Base-by-base conservation (phyloP, 2,113 vertebrate genomes). In the Hypanus sabinus region DNA sequence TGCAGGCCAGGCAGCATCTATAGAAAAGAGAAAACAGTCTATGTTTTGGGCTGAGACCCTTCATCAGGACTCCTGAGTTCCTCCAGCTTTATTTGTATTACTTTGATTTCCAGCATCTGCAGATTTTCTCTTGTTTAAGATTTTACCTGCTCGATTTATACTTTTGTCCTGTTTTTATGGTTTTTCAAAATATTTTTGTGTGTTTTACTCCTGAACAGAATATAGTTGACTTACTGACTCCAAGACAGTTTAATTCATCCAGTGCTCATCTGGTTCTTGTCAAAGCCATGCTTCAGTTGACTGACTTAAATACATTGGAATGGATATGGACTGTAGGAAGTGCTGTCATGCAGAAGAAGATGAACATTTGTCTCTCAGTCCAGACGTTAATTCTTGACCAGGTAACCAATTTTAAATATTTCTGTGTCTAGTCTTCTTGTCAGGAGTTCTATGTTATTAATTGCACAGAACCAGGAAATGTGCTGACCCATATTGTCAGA, bases 231-330 rank as follows among this genome's bases (percentile, higher is more conserved):
- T 96, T 97, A 94, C 96, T 97, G 62, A 95, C 95, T 94, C 95
- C 94, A 73, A 96, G 94, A 94, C 79, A 94, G 57, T 96, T 96
- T 94, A 95, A 97, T 95, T 97, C 97, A 94, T 94, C 95, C 85
- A 94, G 94, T 94, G 96, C 97, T 94, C 94, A 94, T 95, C 94
- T 97, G 94, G 97, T 95, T 68, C 94, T 97, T 94, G 96, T 94
- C 62, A 96, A 95, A 94, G 97, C 96, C 94, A 95, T 97, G 55
- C 95, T 97, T 94, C 94, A 97, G 62, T 94, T 97, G 94, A 95
- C 96, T 95, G 96, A 97, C 79, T 94, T 97, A 95, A 95, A 96
- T 68, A 95, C 94, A 36, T 94, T 94, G 94, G 94, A 95, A 95
- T 92, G 91, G 75, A 94, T 0, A 11, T 71, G 68, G 95, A 95